phyloP scores from a whole-genome alignment of 2,113 vertebrate species.

The Chionis minor region DNA sequence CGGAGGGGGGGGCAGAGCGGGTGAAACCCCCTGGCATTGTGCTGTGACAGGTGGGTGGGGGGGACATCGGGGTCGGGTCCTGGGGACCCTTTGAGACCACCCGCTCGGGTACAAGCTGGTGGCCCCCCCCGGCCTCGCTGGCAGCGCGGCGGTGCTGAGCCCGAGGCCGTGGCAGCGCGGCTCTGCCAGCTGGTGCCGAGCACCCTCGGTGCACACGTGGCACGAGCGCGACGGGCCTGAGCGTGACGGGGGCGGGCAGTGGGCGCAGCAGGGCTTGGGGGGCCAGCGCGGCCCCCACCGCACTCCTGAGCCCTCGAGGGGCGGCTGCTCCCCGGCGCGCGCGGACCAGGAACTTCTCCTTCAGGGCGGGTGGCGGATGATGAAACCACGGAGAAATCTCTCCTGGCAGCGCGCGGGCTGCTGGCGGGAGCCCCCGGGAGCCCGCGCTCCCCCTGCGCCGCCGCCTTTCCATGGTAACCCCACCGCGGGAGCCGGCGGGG shows the following conservation, averaged over 20 bases:
- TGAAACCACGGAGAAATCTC: slow-evolving; percentile 67
- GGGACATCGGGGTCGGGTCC: rapidly evolving
- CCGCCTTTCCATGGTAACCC: slow-evolving; percentile 29
- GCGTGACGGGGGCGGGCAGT: not conserved
- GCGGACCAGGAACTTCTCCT: slow-evolving; percentile 14
- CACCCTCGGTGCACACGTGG: slow-evolving; percentile 57
- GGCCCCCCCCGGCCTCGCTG: not conserved
- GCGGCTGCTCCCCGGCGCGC: not conserved
- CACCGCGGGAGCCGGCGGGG: not conserved
- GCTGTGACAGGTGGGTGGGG: not conserved
- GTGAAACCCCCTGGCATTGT: rapidly evolving
- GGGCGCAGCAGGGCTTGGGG: not conserved
- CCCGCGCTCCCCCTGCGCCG: slow-evolving; percentile 6
- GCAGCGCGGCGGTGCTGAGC: not conserved
- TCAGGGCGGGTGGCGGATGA: slow-evolving; percentile 40
- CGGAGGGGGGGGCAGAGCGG: not conserved
- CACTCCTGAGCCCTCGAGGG: not conserved
- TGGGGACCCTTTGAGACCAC: not conserved
- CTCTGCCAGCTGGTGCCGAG: slow-evolving; percentile 37
- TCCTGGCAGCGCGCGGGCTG: slow-evolving; percentile 33
- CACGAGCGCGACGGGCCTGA: not conserved
- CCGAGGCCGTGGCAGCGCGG: not conserved
- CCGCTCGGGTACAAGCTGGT: not conserved
- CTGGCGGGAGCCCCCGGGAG: slow-evolving; percentile 61
- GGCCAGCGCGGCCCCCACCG: not conserved